Percentiles rank a stretch among this genome's conserved stretches.
These are phyloP conservation scores for Drosophila mayri DNA, from an alignment of 1,140 invertebrate genomes.

Conservation along the genomic window DNA sequence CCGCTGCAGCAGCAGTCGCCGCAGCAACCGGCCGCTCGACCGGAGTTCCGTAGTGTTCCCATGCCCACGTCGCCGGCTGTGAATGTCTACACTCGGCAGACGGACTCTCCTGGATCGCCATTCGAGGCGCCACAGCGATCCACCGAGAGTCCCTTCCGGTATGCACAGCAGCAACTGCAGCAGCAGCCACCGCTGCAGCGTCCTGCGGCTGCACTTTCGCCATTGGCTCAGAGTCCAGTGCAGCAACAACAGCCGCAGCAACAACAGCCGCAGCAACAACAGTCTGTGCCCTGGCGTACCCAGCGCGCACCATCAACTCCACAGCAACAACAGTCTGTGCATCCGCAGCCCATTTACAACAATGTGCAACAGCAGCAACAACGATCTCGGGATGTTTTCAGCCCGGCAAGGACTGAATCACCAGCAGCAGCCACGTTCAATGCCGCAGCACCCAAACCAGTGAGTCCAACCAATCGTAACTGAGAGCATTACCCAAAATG, in stretches of 20 bases:
- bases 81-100: conserved; percentile 75
- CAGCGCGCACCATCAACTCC: conserved; percentile 54
- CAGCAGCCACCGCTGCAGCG: conserved; percentile 49
- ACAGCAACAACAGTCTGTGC: conserved; percentile 49
- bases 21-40: conserved; percentile 36
- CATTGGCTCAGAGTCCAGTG: conserved; percentile 64
- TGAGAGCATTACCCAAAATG: neutral
- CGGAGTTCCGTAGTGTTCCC: conserved; percentile 75
- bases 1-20: conserved; percentile 17
- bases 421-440: conserved; percentile 60
- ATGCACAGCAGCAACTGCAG: conserved; percentile 52
- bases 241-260: conserved; percentile 53
- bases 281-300: conserved; percentile 77
- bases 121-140: conserved; percentile 59
- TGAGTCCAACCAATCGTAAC: conserved; percentile 33
- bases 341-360: conserved; percentile 76
- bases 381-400: conserved; percentile 66
- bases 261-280: conserved; percentile 41
- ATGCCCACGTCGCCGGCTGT: conserved; percentile 73
- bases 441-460: conserved; percentile 69
- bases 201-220: conserved; percentile 51
- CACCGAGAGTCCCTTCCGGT: conserved; percentile 73
- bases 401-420: conserved; percentile 50
- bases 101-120: conserved; percentile 69
- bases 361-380: conserved; percentile 71